A percentile compares a stretch with the other conserved stretches of the same genome.
Conservation (phyloP, 1,140 invertebrate species). For the Drosophila ironensis region DNA sequence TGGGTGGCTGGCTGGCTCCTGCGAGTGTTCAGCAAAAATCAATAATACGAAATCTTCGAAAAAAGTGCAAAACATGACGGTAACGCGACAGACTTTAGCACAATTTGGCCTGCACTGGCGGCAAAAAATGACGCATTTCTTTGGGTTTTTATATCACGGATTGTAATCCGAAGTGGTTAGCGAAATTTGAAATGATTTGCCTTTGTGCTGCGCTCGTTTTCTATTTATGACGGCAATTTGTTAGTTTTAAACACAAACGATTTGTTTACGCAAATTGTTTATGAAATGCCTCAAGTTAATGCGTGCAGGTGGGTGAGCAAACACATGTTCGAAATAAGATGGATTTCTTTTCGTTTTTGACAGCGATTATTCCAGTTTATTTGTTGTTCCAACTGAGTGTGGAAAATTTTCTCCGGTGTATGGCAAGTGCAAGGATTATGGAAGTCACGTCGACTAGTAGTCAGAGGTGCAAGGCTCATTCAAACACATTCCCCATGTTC, state of each 20-base stretch:
- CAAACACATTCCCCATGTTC: neutral
- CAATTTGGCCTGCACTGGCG: constrained; percentile 16
- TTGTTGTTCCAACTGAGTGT: neutral
- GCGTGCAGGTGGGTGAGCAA: neutral
- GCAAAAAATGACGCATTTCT: too few relatives aligned
- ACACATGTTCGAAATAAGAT: neutral
- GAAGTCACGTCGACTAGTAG: constrained; percentile 29
- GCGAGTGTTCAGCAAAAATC: constrained; percentile 47
- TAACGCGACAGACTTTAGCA: constrained; percentile 14
- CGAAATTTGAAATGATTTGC: too few relatives aligned
- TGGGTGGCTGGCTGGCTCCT: neutral
- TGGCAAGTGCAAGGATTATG: constrained; percentile 34
- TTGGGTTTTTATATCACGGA: too few relatives aligned
- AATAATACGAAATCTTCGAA: constrained; percentile 46
- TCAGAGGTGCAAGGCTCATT: constrained; percentile 30
- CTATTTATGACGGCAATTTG: too few relatives aligned
- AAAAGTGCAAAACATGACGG: constrained; percentile 3
- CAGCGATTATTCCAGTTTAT: neutral
- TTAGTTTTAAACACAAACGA: neutral
- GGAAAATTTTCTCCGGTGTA: neutral
- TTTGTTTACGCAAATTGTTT: neutral
- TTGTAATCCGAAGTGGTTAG: too few relatives aligned
- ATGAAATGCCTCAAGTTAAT: neutral
- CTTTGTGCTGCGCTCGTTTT: too few relatives aligned
- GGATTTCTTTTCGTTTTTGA: neutral